A percentile compares a stretch with the other conserved stretches of the same genome.
phyloP scores from a whole-genome alignment of 2,113 vertebrate genomes.

The Anas platyrhynchos region DNA sequence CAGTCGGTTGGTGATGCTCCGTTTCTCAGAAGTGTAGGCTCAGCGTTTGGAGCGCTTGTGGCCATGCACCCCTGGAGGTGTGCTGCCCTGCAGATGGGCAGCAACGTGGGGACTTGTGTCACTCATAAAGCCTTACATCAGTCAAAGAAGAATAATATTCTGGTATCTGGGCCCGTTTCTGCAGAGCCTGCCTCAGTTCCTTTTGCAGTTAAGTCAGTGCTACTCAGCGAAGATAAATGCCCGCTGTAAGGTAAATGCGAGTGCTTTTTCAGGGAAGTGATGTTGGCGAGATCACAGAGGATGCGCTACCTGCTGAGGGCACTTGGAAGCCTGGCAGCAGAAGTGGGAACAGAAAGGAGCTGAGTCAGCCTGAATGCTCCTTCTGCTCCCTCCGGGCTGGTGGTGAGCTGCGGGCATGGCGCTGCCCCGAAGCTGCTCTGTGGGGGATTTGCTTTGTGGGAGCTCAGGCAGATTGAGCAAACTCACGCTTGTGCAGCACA shows the following conservation, averaged over 20 bases:
- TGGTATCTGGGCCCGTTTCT: accelerated
- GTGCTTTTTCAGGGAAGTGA: neutral
- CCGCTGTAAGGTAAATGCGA: accelerated
- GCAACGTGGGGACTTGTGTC: accelerated
- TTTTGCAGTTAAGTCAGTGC: neutral
- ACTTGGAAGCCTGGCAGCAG: neutral
- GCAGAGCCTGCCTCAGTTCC: neutral
- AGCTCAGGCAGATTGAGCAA: accelerated
- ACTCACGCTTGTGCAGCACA: accelerated
- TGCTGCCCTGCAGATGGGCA: neutral
- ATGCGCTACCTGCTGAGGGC: neutral
- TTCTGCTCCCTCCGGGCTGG: accelerated
- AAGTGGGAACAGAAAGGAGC: neutral
- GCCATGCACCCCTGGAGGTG: neutral
- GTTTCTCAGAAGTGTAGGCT: neutral
- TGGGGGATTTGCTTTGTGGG: neutral
- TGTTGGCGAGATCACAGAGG: neutral
- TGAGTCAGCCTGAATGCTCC: too few relatives aligned
- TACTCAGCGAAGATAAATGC: neutral
- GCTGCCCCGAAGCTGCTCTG: neutral
- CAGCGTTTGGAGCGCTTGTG: accelerated
- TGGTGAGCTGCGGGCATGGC: accelerated
- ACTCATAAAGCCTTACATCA: accelerated
- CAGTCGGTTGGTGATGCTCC: neutral
- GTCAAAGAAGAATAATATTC: neutral